A percentile compares a stretch with the other conserved stretches of the same genome.
Evolutionary conservation across 2,797 vertebrate species (phyloP).

Genomic region (Ctenopoma multispine): DNA sequence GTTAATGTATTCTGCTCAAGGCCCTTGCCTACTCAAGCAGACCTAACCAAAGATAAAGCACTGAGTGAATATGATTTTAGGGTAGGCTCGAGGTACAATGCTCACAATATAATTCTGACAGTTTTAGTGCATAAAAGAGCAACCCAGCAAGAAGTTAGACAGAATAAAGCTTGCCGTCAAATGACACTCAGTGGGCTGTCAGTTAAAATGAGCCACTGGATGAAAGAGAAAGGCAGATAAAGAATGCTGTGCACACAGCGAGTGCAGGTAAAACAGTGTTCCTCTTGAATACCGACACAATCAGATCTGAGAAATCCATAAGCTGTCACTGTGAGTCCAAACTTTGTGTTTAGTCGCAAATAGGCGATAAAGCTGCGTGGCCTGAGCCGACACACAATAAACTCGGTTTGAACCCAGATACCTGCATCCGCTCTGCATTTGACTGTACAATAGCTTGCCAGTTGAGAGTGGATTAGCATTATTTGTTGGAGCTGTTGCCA

Average conservation of each 20-base stretch:
- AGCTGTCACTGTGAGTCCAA: constrained; percentile 7
- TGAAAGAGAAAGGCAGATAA: constrained; percentile 57
- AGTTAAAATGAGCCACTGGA: constrained; percentile 62
- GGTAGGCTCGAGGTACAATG: constrained; percentile 63
- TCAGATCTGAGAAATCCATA: constrained; percentile 34
- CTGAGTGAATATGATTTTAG: constrained; percentile 64
- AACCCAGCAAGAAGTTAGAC: constrained; percentile 56
- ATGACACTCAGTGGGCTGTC: constrained; percentile 67
- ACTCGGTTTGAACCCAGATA: constrained; percentile 16
- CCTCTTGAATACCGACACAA: constrained; percentile 47
- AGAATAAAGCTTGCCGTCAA: constrained; percentile 64
- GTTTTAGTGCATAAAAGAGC: constrained; percentile 65
- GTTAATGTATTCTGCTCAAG: constrained; percentile 65
- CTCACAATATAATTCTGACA: constrained; percentile 67
- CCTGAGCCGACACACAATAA: constrained; percentile 17
- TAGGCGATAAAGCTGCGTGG: constrained; percentile 5
- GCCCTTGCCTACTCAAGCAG: constrained; percentile 54
- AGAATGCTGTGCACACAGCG: constrained; percentile 38
- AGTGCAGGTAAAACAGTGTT: constrained; percentile 52
- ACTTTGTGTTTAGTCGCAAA: constrained; percentile 20
- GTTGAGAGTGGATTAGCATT: neutral
- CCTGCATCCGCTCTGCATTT: neutral
- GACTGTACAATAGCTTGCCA: neutral
- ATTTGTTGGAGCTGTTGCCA: neutral
- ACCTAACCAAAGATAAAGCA: constrained; percentile 65